These are phyloP conservation scores for Rachycentron canadum DNA, from an alignment of 2,797 vertebrate genomes.

Conservation along the genomic window DNA sequence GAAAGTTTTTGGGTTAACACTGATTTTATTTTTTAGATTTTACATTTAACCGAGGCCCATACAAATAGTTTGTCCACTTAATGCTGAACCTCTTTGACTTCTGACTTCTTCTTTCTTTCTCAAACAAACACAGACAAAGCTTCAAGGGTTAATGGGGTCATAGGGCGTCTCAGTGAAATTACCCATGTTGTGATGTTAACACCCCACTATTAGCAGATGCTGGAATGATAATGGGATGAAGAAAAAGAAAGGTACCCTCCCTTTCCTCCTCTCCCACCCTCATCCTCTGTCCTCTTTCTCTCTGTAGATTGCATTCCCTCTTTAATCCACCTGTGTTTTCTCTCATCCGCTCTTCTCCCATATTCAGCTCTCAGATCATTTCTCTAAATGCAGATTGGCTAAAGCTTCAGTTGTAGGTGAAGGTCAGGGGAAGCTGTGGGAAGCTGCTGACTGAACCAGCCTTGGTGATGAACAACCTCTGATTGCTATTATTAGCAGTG, in stretches of 20 bases:
- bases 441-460: background rate
- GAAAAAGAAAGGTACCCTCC: slow-evolving; percentile 48
- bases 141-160: slow-evolving; percentile 34
- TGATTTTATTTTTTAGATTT: too few relatives aligned
- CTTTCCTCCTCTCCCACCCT: slow-evolving; percentile 22
- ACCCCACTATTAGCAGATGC: slow-evolving; percentile 67
- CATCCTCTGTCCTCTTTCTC: slow-evolving; percentile 19
- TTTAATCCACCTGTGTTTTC: slow-evolving; percentile 34
- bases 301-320: slow-evolving; percentile 19
- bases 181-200: slow-evolving; percentile 66
- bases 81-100: too few relatives aligned
- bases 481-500: background rate
- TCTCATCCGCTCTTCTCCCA: slow-evolving; percentile 24
- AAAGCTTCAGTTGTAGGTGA: background rate
- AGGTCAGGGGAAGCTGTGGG: slow-evolving; percentile 23
- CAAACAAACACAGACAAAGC: background rate
- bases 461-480: background rate
- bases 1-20: too few relatives aligned
- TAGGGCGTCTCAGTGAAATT: slow-evolving; percentile 48
- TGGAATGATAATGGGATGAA: slow-evolving; percentile 71
- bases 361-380: slow-evolving; percentile 38
- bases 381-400: background rate
- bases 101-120: slow-evolving; percentile 8
- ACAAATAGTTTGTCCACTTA: background rate
- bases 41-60: background rate